phyloP scores from a whole-genome alignment of 2,113 vertebrate genomes.

The Leptobrachium leishanense region DNA sequence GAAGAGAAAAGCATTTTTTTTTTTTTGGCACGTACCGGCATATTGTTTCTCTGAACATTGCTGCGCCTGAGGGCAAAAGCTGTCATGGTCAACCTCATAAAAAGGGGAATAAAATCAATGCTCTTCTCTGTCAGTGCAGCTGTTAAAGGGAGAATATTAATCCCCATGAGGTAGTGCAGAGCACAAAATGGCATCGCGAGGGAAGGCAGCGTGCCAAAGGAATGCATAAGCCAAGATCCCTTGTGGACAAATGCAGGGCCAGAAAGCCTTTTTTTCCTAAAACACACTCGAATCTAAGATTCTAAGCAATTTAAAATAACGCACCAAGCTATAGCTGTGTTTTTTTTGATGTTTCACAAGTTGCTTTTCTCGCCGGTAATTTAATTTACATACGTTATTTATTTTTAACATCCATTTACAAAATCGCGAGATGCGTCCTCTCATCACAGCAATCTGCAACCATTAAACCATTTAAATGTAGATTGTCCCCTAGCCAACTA shows the following conservation, averaged over 20 bases:
- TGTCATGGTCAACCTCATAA: constrained; percentile 49
- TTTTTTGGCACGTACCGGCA: constrained; percentile 32
- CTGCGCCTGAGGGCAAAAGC: constrained; percentile 41
- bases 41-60: constrained; percentile 48
- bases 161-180: constrained; percentile 40
- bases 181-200: constrained; percentile 45
- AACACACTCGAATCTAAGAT: background rate
- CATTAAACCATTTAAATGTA: no score
- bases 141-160: constrained; percentile 43
- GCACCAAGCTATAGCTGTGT: background rate
- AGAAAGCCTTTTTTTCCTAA: constrained; percentile 3
- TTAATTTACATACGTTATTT: background rate
- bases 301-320: background rate
- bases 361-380: constrained; percentile 4
- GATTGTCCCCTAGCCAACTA: no score
- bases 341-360: background rate
- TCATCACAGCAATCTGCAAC: no score
- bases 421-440: no score
- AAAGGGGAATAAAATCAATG: constrained; percentile 48
- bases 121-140: constrained; percentile 48
- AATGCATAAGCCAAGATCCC: constrained; percentile 42
- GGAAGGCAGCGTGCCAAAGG: constrained; percentile 36
- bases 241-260: constrained; percentile 21
- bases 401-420: no score
- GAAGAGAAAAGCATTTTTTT: constrained; percentile 24